Base-by-base conservation (phyloP, 2,888 invertebrate species). In the Polydrusus cervinus region DNA sequence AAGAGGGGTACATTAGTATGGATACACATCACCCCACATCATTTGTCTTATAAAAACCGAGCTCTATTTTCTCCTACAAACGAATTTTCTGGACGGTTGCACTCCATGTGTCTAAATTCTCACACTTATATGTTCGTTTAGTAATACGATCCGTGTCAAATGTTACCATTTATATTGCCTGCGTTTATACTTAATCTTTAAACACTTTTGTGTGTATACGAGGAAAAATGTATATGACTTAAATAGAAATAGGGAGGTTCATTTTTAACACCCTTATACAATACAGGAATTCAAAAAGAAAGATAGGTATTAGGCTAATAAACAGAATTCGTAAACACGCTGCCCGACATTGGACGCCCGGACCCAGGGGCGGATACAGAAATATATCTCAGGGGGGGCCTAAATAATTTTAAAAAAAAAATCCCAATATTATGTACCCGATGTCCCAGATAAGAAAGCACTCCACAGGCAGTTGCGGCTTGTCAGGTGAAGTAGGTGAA, bases 51-150 rank as follows among this genome's bases (percentile, higher is more conserved):
- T 85, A 85, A 87, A 87, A 87, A 86, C 84, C 85, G 84, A 83
- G 85, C 85, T 85, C 86, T 86, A 87, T 87, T 87, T 87, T 87
- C 86, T 84, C 85, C 85, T 83, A 87, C 87, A 87, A 87, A 87
- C 87, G 87, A 87, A 87, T 87, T 87, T 87, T 87, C 87, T 84
- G 84, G 84, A 80, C 85, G 86, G 85, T 80, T 85, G 86, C 85
- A 77, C 81, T 80, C 79, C 85, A 84, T 82, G 80, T 84, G 81
- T 78, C 82, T 83, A 71, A 57, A 49, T 87, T 87, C 87, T 85
- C 87, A 87, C 87, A 87, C 85, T 75, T 71, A 71, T 67, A 66
- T 62, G 75, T 75, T 75, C 75, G 67, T 75, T 75, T 75, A 57
- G 75, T 67, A 75, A 75, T 75, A 65, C 75, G 75, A 71, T 67